Percentiles rank a stretch among this genome's conserved stretches.
Evolutionary conservation across 2,888 invertebrate species (phyloP).

Genomic region (Alentia gelatinosa): DNA sequence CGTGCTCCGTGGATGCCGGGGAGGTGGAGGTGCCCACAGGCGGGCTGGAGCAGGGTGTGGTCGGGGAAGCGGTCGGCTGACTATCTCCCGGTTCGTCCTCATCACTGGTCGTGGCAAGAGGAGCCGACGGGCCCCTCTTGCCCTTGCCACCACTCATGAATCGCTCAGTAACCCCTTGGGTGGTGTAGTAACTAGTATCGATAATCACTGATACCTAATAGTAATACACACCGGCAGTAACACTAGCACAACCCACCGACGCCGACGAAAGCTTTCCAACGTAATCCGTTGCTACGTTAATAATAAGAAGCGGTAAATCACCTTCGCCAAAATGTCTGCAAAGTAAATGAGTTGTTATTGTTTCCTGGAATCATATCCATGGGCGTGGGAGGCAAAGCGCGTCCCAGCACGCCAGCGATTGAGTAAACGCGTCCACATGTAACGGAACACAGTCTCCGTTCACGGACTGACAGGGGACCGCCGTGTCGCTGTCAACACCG

Average conservation of each 20-base stretch:
- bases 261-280: too few relatives aligned
- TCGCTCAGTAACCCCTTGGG: not conserved
- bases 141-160: constrained; percentile 55
- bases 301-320: not conserved
- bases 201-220: not conserved
- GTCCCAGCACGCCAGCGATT: not conserved
- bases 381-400: too few relatives aligned
- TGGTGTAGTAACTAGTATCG: not conserved
- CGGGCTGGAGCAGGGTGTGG: constrained; percentile 10
- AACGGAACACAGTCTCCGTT: too few relatives aligned
- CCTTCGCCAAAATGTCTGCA: not conserved
- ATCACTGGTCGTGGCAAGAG: constrained; percentile 70
- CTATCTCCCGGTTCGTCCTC: constrained; percentile 64
- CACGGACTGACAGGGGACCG: not conserved
- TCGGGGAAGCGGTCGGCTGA: not conserved
- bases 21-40: not conserved
- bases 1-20: constrained; percentile 66
- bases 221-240: not conserved
- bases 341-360: not conserved
- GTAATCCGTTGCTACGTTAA: not conserved
- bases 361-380: not conserved
- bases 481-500: not conserved
- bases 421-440: not conserved
- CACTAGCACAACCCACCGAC: not conserved
- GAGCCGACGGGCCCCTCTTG: constrained; percentile 71